These are phyloP conservation scores for Paradoxurus hermaphroditus DNA, from an alignment of 2,113 vertebrate genomes.

Conservation along the genomic window DNA sequence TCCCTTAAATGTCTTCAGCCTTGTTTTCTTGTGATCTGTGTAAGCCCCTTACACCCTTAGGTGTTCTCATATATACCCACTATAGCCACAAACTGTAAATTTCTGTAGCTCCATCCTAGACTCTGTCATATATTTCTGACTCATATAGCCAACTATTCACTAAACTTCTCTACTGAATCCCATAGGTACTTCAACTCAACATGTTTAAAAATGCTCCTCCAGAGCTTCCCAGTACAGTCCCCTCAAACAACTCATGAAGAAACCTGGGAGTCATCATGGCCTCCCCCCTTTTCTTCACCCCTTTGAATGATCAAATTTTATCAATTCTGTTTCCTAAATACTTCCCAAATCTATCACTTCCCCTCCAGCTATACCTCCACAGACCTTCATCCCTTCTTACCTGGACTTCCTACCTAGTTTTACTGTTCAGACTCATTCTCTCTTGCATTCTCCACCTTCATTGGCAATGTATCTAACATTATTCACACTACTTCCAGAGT, in stretches of 20 bases:
- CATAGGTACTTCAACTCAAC: not conserved
- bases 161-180: not conserved
- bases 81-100: not conserved
- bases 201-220: not conserved
- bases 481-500: not conserved
- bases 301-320: not conserved
- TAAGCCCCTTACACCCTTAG: not conserved
- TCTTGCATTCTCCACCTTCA: not conserved
- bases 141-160: not conserved
- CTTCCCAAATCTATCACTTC: not conserved
- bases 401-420: not conserved
- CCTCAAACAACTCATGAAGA: not conserved
- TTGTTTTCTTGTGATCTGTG: not conserved
- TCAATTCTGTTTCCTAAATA: not conserved
- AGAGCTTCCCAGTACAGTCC: not conserved
- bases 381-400: not conserved
- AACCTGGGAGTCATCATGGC: not conserved
- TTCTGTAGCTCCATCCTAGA: not conserved
- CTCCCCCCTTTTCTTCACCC: not conserved
- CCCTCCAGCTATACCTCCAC: not conserved
- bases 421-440: not conserved
- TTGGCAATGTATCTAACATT: not conserved
- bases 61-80: not conserved
- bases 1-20: not conserved
- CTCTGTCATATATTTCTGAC: not conserved